Percentiles rank a stretch among this genome's conserved stretches.
phyloP scores from a whole-genome alignment of 2,113 vertebrate species.

The Oncorhynchus mykiss region DNA sequence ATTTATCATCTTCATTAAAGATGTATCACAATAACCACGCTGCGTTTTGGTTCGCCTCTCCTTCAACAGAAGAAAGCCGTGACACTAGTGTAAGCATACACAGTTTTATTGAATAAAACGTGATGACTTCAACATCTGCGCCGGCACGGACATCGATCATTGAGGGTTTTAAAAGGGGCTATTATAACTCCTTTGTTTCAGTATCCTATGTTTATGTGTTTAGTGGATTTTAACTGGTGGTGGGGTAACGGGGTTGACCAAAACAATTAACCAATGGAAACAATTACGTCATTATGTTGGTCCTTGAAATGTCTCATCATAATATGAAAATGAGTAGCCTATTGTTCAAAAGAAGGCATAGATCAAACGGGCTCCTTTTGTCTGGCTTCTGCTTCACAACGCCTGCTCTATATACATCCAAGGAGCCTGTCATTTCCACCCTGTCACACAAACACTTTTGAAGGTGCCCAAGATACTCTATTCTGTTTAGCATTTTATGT shows the following conservation, averaged over 20 bases:
- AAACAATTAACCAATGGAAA: constrained; percentile 6
- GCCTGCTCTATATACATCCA: constrained; percentile 41
- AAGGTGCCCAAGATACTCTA: constrained; percentile 59
- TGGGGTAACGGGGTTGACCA: constrained; percentile 35
- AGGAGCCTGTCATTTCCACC: constrained; percentile 54
- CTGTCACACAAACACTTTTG: constrained; percentile 61
- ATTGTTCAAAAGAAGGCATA: constrained; percentile 11
- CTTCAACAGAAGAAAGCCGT: too few relatives aligned
- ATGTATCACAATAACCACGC: too few relatives aligned
- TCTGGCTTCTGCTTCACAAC: constrained; percentile 23
- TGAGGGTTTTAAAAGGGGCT: too few relatives aligned
- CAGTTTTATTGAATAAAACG: too few relatives aligned
- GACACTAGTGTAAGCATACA: too few relatives aligned
- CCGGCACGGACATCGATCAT: neutral
- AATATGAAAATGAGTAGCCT: too few relatives aligned
- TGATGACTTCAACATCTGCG: neutral
- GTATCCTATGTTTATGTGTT: constrained; percentile 47
- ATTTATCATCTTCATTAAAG: too few relatives aligned
- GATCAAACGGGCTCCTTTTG: constrained; percentile 10
- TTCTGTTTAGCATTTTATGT: constrained; percentile 69
- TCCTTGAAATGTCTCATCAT: neutral
- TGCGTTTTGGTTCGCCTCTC: too few relatives aligned
- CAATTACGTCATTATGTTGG: neutral
- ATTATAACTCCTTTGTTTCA: neutral
- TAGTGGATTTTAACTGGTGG: constrained; percentile 38